These are phyloP conservation scores for Diadumene lineata DNA, from an alignment of 92 coral and sea anemone genomes.

Conservation along the genomic window DNA sequence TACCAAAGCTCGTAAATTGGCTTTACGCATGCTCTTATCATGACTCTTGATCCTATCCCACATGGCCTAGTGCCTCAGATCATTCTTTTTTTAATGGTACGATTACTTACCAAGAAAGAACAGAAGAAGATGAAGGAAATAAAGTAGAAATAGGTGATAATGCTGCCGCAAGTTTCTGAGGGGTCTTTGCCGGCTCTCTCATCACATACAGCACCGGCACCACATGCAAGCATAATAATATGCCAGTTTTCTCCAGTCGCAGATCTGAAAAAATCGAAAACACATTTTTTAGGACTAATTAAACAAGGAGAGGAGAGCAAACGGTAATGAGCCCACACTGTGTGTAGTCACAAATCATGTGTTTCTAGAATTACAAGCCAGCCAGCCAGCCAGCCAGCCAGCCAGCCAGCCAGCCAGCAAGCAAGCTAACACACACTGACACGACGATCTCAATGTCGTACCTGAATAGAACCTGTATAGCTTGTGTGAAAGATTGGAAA, in stretches of 20 bases:
- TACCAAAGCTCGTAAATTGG: too few species aligned
- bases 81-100: neutral
- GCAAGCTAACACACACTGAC: neutral
- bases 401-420: too few species aligned
- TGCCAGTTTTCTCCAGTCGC: conserved; percentile 99
- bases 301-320: too few species aligned
- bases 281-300: too few species aligned
- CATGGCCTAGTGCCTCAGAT: too few species aligned
- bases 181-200: conserved; percentile 20
- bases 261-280: conserved; percentile 61
- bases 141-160: conserved; percentile 78
- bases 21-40: too few species aligned
- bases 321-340: too few species aligned
- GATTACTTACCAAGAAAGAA: conserved; percentile 79
- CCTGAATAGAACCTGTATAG: conserved; percentile 96
- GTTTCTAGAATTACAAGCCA: too few species aligned
- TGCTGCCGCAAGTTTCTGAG: conserved; percentile 71
- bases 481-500: conserved; percentile 85
- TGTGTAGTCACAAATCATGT: too few species aligned
- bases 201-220: conserved; percentile 68
- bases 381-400: too few species aligned
- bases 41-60: too few species aligned
- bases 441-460: neutral
- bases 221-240: conserved; percentile 92
- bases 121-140: conserved; percentile 93